Conservation (phyloP, 2,113 vertebrate genomes). For the Phyllopteryx taeniolatus region DNA sequence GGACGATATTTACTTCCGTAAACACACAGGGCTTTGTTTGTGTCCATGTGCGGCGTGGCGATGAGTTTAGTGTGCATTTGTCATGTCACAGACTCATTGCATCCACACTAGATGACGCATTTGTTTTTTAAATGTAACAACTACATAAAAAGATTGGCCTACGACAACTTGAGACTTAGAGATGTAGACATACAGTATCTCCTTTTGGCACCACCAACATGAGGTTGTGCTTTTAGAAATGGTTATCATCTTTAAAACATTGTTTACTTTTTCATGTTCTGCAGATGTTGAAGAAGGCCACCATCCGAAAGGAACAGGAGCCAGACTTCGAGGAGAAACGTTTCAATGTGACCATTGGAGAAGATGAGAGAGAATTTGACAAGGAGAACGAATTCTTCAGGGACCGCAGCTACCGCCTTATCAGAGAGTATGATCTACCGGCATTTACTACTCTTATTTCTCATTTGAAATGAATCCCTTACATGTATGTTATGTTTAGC, state of each 20-base stretch:
- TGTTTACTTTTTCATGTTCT: background rate
- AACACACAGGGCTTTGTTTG: no score
- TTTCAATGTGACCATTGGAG: conserved; percentile 95
- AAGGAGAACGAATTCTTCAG: conserved; percentile 97
- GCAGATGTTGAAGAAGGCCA: conserved; percentile 95
- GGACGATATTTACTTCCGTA: no score
- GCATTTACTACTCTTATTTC: background rate
- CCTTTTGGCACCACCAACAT: background rate
- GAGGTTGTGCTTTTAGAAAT: background rate
- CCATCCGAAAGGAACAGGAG: conserved; percentile 96
- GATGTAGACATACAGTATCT: background rate
- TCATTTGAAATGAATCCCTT: background rate
- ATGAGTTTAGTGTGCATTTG: no score
- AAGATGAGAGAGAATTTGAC: conserved; percentile 95
- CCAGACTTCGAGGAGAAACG: conserved; percentile 98
- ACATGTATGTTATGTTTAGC: background rate
- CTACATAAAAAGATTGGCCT: no score
- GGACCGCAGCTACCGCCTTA: conserved; percentile 93
- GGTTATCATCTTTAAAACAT: background rate
- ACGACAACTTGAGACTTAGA: background rate
- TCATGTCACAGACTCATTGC: no score
- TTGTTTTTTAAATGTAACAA: no score
- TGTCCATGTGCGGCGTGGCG: no score
- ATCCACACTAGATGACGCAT: no score
- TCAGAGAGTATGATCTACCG: conserved; percentile 76